phyloP scores from a whole-genome alignment of 2,113 vertebrate species.

The Syngnathus typhle region DNA sequence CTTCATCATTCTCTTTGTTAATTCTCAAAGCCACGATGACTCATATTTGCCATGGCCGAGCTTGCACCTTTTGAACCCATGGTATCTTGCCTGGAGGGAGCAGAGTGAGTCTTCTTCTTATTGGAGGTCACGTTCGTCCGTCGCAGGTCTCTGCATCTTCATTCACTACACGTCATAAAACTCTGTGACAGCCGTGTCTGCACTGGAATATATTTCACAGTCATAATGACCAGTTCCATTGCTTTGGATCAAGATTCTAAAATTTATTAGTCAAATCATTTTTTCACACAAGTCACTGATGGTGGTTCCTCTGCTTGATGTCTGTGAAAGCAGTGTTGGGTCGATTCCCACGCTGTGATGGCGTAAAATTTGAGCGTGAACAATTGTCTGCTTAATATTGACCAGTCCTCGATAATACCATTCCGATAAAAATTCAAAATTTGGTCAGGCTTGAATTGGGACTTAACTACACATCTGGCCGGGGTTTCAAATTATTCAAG shows the following conservation, averaged over 20 bases:
- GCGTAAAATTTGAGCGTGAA: too few relatives aligned
- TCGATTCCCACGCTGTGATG: not conserved
- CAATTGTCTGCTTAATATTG: not conserved
- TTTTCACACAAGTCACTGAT: not conserved
- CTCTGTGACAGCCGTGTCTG: not conserved
- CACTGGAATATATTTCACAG: slow-evolving; percentile 1
- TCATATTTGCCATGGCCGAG: slow-evolving; percentile 20
- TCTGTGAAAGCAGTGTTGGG: not conserved
- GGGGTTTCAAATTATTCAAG: not conserved
- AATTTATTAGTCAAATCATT: not conserved
- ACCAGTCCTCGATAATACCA: not conserved
- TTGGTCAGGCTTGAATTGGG: not conserved
- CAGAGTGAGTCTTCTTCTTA: slow-evolving; percentile 4
- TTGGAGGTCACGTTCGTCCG: slow-evolving; percentile 19
- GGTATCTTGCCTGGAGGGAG: slow-evolving; percentile 8
- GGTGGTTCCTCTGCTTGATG: not conserved
- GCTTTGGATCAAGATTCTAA: not conserved
- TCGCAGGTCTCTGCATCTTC: slow-evolving; percentile 23
- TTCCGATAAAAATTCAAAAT: too few relatives aligned
- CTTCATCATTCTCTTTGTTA: slow-evolving; percentile 6
- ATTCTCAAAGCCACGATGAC: slow-evolving; percentile 26
- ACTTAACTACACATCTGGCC: not conserved
- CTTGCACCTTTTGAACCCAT: slow-evolving; percentile 33
- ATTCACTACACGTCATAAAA: not conserved
- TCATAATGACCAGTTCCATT: not conserved